Evolutionary conservation across 2,888 invertebrate genomes (phyloP).

Genomic region (Malacosoma neustria): DNA sequence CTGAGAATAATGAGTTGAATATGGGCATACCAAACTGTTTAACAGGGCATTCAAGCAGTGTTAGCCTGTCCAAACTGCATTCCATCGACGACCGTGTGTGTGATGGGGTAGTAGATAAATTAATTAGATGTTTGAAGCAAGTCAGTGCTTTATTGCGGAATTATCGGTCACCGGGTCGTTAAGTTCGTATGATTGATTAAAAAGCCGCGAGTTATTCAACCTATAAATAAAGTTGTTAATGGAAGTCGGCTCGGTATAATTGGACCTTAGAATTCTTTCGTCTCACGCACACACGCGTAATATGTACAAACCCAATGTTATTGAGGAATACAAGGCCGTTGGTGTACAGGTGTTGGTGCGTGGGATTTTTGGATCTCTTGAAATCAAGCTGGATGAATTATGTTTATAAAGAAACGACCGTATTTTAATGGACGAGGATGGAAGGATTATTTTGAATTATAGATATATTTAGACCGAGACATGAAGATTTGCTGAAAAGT

Average conservation of each 20-base stretch:
- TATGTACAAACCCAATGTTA: conserved; percentile 6
- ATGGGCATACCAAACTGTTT: background rate
- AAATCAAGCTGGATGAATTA: no score
- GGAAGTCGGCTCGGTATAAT: conserved; percentile 51
- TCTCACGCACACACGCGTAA: conserved; percentile 31
- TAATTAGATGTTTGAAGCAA: conserved; percentile 14
- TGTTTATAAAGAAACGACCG: no score
- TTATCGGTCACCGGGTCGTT: conserved; percentile 1
- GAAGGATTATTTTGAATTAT: no score
- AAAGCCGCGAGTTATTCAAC: conserved; percentile 62
- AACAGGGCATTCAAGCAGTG: conserved; percentile 3
- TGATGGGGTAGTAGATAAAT: conserved; percentile 11
- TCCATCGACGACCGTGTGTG: conserved; percentile 22
- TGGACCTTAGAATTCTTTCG: conserved; percentile 57
- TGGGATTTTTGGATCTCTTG: no score
- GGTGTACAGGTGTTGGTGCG: no score
- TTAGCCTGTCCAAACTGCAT: conserved; percentile 21
- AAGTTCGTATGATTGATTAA: conserved; percentile 58
- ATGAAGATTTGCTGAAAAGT: no score
- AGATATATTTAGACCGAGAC: no score
- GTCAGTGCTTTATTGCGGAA: conserved; percentile 3
- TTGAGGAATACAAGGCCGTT: background rate
- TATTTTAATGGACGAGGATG: no score
- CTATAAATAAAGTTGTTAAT: conserved; percentile 68
- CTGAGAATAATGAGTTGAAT: background rate